Evolutionary conservation across 2,888 invertebrate species (phyloP).

Genomic region (Drosophila paucipuncta): DNA sequence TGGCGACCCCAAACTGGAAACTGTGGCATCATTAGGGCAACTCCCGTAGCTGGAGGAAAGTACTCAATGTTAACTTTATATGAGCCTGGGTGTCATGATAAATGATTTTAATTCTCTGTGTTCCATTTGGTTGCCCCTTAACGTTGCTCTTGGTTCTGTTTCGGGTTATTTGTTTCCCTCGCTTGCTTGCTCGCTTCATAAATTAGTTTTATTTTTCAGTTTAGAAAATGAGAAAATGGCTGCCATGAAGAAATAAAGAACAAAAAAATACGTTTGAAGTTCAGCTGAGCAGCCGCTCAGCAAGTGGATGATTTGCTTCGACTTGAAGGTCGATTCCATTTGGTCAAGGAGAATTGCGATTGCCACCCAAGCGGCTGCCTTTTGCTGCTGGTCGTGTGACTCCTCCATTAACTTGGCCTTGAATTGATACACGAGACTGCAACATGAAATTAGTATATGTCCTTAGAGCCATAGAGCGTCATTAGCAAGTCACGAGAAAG

Average conservation of each 20-base stretch:
- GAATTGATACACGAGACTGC: neutral
- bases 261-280: constrained; percentile 57
- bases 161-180: constrained; percentile 20
- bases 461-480: constrained; percentile 4
- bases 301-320: constrained; percentile 30
- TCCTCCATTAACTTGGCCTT: constrained; percentile 51
- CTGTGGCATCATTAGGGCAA: constrained; percentile 46
- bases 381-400: constrained; percentile 74
- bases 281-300: constrained; percentile 19
- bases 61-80: constrained; percentile 46
- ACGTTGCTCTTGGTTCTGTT: constrained; percentile 9
- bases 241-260: neutral
- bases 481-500: constrained; percentile 10
- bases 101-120: constrained; percentile 70
- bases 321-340: constrained; percentile 11
- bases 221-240: constrained; percentile 57
- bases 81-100: constrained; percentile 72
- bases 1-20: constrained; percentile 8
- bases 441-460: constrained; percentile 6
- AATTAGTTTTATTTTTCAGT: constrained; percentile 70
- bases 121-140: constrained; percentile 58
- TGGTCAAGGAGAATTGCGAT: constrained; percentile 52
- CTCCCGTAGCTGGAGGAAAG: constrained; percentile 18
- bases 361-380: constrained; percentile 67
- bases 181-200: constrained; percentile 46